Evolutionary conservation across 1,140 invertebrate species (phyloP).

Genomic region (Pinna nobilis): DNA sequence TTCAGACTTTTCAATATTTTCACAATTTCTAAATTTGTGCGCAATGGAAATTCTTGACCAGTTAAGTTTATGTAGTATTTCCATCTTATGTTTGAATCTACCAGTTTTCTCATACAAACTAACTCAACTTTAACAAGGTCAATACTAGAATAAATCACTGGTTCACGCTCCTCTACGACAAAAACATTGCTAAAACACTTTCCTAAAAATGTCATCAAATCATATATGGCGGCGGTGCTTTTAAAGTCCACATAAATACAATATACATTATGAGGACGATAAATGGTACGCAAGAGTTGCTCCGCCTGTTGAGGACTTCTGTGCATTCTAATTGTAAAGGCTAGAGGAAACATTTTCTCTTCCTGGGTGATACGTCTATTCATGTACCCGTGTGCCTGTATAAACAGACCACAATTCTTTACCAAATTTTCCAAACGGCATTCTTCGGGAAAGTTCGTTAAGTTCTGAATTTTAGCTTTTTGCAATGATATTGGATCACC

Average conservation of each 20-base stretch:
- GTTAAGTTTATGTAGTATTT: slow-evolving; percentile 69
- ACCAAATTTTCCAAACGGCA: slow-evolving; percentile 4
- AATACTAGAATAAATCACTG: slow-evolving; percentile 50
- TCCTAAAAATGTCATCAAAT: slow-evolving; percentile 50
- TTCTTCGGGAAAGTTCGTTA: no score
- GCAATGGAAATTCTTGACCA: slow-evolving; percentile 67
- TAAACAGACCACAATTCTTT: background rate
- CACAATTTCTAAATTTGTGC: slow-evolving; percentile 65
- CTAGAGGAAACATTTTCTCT: slow-evolving; percentile 62
- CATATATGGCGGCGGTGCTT: slow-evolving; percentile 35
- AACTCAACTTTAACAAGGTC: slow-evolving; percentile 51
- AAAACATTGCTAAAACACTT: slow-evolving; percentile 62
- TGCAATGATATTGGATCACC: no score
- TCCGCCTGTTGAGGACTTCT: slow-evolving; percentile 60
- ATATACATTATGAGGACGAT: slow-evolving; percentile 72
- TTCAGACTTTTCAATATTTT: slow-evolving; percentile 54
- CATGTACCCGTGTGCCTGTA: slow-evolving; percentile 1
- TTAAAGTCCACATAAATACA: slow-evolving; percentile 71
- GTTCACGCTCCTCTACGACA: slow-evolving; percentile 39
- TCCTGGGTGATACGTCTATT: slow-evolving; percentile 8
- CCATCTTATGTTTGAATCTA: slow-evolving; percentile 48
- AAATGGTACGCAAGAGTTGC: slow-evolving; percentile 67
- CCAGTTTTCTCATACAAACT: slow-evolving; percentile 51
- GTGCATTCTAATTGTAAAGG: slow-evolving; percentile 65
- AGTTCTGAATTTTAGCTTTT: no score